These are phyloP conservation scores for Ellobium chinense DNA, from an alignment of 2,888 invertebrate genomes.

Conservation along the genomic window DNA sequence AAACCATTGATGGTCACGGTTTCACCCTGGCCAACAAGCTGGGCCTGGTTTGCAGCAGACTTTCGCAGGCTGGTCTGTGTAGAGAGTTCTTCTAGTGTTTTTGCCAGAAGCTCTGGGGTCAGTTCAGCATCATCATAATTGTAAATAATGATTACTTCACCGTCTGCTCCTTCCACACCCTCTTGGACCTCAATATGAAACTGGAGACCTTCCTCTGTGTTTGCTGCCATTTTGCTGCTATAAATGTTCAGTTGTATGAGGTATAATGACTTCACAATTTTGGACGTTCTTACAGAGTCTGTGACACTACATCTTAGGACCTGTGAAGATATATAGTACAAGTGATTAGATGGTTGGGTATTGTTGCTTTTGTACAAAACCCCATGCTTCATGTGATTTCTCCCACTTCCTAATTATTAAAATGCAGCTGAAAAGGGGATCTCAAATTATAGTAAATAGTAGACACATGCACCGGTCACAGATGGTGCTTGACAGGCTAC, in stretches of 20 bases:
- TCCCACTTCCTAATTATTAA: too few relatives aligned
- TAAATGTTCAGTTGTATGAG: neutral
- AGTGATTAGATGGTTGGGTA: too few relatives aligned
- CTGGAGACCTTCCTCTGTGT: slow-evolving; percentile 4
- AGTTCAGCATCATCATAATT: slow-evolving; percentile 40
- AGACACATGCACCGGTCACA: too few relatives aligned
- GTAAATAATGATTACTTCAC: slow-evolving; percentile 42
- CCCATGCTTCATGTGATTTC: too few relatives aligned
- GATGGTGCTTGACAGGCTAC: too few relatives aligned
- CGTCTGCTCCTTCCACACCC: slow-evolving; percentile 18
- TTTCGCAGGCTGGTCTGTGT: slow-evolving; percentile 22
- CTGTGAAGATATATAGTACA: neutral
- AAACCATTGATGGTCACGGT: neutral
- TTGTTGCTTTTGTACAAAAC: too few relatives aligned
- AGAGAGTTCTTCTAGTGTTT: slow-evolving; percentile 38
- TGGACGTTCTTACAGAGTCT: neutral
- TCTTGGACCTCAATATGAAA: slow-evolving; percentile 31
- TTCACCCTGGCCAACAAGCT: neutral
- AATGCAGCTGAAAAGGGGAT: too few relatives aligned
- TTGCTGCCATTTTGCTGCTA: neutral
- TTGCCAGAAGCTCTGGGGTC: slow-evolving; percentile 40
- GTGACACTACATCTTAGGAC: neutral
- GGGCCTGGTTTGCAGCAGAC: slow-evolving; percentile 1
- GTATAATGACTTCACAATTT: too few relatives aligned
- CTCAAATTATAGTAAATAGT: too few relatives aligned